phyloP scores from a whole-genome alignment of 2,113 vertebrate genomes.

The Grantiella picta region DNA sequence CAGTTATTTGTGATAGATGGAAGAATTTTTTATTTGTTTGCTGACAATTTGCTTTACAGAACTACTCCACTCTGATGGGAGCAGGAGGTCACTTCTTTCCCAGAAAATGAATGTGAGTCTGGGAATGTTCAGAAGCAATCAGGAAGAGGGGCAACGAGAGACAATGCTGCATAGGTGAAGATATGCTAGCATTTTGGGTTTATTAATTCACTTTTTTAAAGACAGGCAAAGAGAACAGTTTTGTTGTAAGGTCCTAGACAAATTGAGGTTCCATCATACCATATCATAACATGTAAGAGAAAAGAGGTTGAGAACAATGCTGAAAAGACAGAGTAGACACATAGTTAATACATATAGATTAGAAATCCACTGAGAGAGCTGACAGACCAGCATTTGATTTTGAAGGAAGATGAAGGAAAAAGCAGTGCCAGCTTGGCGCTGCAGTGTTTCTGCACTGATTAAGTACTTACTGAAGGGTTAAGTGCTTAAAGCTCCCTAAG shows the following conservation, averaged over 20 bases:
- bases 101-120: background rate
- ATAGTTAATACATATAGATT: background rate
- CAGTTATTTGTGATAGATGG: background rate
- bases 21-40: background rate
- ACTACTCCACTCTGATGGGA: background rate
- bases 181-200: background rate
- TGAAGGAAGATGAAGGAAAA: background rate
- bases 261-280: background rate
- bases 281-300: background rate
- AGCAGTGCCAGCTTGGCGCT: background rate
- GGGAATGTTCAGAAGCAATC: background rate
- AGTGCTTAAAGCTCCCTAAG: background rate
- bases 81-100: background rate
- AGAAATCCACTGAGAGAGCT: background rate
- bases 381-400: background rate
- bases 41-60: background rate
- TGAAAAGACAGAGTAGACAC: background rate
- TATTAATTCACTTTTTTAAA: background rate
- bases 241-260: background rate
- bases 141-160: background rate
- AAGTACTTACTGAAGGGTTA: slow-evolving; percentile 25
- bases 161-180: background rate
- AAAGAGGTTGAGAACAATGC: background rate
- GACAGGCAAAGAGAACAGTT: background rate
- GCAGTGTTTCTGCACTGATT: background rate